Percentiles rank a stretch among this genome's conserved stretches.
phyloP scores from a whole-genome alignment of 2,797 vertebrate genomes.

The Mormyrus hasselquistii region DNA sequence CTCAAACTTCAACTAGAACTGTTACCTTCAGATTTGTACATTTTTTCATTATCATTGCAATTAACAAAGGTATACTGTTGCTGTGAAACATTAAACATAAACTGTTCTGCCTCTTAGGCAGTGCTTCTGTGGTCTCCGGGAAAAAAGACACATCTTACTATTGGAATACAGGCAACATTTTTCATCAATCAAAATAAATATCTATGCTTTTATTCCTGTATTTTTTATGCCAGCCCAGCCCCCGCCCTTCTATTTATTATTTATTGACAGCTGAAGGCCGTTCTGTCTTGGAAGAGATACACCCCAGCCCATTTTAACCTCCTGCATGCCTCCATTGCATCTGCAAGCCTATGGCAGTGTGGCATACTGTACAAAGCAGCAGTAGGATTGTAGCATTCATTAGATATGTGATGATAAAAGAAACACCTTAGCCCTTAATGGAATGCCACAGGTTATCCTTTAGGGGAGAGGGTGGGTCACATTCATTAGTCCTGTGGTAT shows the following conservation, averaged over 20 bases:
- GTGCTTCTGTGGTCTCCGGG: not conserved
- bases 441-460: slow-evolving; percentile 50
- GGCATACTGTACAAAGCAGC: slow-evolving; percentile 34
- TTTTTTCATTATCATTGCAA: slow-evolving; percentile 2
- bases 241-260: slow-evolving; percentile 50
- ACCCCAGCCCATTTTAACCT: not conserved
- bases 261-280: slow-evolving; percentile 49
- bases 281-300: slow-evolving; percentile 39
- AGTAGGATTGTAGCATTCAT: slow-evolving; percentile 56
- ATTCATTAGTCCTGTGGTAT: slow-evolving; percentile 51
- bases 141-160: slow-evolving; percentile 13
- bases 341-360: slow-evolving; percentile 22
- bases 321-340: not conserved
- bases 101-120: not conserved
- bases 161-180: slow-evolving; percentile 52
- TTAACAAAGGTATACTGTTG: not conserved
- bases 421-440: slow-evolving; percentile 47
- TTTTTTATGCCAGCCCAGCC: slow-evolving; percentile 27
- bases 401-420: slow-evolving; percentile 56
- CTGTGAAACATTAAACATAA: not conserved
- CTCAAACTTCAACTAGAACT: not conserved
- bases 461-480: slow-evolving; percentile 31
- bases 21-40: not conserved
- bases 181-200: slow-evolving; percentile 55
- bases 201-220: slow-evolving; percentile 58